These are phyloP conservation scores for Dendronephthya gigantea DNA, from an alignment of 64 coral and sea anemone species.

Conservation along the genomic window DNA sequence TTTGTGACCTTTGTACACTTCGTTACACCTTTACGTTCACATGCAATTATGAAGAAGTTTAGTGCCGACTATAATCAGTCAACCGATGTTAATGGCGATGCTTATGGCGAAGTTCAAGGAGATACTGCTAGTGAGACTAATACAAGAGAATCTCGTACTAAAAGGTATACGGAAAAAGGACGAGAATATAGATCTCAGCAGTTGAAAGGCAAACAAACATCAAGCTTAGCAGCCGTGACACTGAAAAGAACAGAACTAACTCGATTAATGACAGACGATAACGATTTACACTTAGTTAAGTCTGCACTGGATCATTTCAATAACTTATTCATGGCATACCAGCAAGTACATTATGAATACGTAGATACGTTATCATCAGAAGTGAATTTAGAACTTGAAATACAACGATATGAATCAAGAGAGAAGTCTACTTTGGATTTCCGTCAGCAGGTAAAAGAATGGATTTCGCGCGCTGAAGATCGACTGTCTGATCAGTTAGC, in stretches of 20 bases:
- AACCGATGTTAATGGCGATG: no score
- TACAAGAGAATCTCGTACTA: not conserved
- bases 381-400: not conserved
- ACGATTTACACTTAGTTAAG: not conserved
- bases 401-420: not conserved
- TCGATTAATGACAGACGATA: not conserved
- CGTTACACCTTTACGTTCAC: no score
- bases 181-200: not conserved
- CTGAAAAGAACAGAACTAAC: not conserved
- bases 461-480: not conserved
- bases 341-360: not conserved
- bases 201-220: not conserved
- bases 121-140: no score
- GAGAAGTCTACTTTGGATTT: constrained; percentile 1
- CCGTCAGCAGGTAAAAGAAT: not conserved
- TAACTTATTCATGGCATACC: not conserved
- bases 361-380: not conserved
- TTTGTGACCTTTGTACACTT: no score
- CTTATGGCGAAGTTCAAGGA: not conserved
- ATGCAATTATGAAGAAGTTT: no score
- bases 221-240: not conserved
- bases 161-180: not conserved
- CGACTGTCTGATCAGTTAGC: not conserved
- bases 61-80: no score
- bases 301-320: not conserved